Conservation (phyloP, 2,888 invertebrate genomes). For the Colostygia pectinataria region DNA sequence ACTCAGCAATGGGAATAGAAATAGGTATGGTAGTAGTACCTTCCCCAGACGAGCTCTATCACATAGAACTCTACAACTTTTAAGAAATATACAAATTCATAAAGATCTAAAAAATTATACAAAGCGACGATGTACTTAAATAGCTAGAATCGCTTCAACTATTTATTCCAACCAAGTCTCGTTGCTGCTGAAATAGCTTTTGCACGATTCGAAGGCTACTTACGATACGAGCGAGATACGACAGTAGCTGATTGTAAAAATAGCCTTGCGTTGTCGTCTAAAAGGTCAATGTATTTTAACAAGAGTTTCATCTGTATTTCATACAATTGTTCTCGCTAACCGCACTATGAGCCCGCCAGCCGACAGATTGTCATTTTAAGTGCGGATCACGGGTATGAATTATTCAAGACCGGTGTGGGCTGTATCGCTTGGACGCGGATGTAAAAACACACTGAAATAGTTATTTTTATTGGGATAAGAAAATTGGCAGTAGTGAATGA, state of each 20-base stretch:
- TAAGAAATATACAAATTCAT: too few species aligned
- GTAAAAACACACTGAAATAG: conserved; percentile 46
- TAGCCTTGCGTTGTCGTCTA: neutral
- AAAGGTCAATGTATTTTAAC: neutral
- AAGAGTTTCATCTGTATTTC: conserved; percentile 10
- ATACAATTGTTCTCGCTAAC: conserved; percentile 1
- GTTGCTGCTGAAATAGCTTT: too few species aligned
- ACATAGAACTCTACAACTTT: too few species aligned
- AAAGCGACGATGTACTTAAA: too few species aligned
- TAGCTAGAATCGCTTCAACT: too few species aligned
- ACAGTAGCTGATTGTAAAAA: neutral
- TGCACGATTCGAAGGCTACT: neutral
- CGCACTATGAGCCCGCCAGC: conserved; percentile 47
- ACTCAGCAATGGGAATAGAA: too few species aligned
- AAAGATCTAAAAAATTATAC: too few species aligned
- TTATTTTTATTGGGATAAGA: conserved; percentile 2
- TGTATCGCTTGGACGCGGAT: conserved; percentile 46
- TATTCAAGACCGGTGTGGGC: conserved; percentile 60
- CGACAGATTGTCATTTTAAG: conserved; percentile 70
- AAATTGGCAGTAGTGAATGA: neutral
- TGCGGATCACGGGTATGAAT: conserved; percentile 65
- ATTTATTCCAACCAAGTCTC: too few species aligned
- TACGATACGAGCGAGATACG: neutral
- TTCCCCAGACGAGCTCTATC: too few species aligned
- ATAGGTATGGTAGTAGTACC: too few species aligned